phyloP scores from a whole-genome alignment of 2,797 vertebrate species.

The Trachurus trachurus region DNA sequence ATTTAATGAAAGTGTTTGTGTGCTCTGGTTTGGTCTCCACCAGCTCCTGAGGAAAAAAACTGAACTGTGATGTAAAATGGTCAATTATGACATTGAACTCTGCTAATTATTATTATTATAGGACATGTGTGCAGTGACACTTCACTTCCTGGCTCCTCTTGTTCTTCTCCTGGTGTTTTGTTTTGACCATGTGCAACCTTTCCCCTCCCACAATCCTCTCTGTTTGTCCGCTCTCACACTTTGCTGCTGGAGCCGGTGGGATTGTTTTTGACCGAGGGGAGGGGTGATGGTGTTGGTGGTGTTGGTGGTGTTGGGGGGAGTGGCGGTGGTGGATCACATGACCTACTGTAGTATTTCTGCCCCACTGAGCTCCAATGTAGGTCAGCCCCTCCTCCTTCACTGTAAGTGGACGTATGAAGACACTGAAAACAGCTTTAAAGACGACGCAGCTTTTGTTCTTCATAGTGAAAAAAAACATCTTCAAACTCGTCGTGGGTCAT shows the following conservation, averaged over 20 bases:
- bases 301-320: neutral
- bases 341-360: constrained; percentile 58
- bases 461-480: neutral
- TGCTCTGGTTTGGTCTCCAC: too few relatives aligned
- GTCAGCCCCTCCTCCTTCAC: constrained; percentile 58
- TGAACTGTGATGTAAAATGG: neutral
- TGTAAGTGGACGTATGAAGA: constrained; percentile 34
- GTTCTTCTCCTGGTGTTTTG: too few relatives aligned
- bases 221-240: constrained; percentile 15
- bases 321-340: constrained; percentile 47
- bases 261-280: constrained; percentile 68
- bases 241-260: constrained; percentile 36
- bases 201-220: constrained; percentile 32
- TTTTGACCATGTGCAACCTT: too few relatives aligned
- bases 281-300: neutral
- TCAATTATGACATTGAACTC: too few relatives aligned
- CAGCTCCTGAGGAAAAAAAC: neutral
- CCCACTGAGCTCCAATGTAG: constrained; percentile 61
- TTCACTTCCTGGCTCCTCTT: too few relatives aligned
- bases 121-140: neutral
- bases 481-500: neutral
- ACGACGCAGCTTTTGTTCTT: constrained; percentile 24
- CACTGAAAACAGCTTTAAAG: constrained; percentile 32
- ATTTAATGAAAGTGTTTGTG: too few relatives aligned
- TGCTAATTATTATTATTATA: too few relatives aligned